Evolutionary conservation across 2,113 vertebrate genomes (phyloP).

Genomic region (Anarhynchus alexandrinus): DNA sequence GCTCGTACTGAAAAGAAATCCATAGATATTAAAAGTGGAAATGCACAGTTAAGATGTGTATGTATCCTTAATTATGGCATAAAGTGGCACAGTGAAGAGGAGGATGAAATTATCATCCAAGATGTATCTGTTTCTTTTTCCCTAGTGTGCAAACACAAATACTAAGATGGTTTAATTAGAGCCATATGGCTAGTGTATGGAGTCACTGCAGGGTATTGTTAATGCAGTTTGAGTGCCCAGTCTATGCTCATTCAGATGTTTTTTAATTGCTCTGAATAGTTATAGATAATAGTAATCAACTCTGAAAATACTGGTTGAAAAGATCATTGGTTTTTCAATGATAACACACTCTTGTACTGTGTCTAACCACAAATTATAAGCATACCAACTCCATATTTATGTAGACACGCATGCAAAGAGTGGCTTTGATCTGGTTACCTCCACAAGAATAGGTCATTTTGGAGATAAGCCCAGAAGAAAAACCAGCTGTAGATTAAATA

Average conservation of each 20-base stretch:
- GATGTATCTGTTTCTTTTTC: not conserved
- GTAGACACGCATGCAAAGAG: not conserved
- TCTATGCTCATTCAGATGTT: not conserved
- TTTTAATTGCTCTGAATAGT: not conserved
- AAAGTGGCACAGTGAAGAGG: not conserved
- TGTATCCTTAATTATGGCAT: constrained; percentile 5
- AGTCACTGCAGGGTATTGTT: constrained; percentile 15
- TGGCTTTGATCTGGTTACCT: not conserved
- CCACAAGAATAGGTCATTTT: not conserved
- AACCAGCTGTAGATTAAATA: not conserved
- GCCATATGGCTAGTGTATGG: constrained; percentile 8
- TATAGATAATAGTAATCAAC: not conserved
- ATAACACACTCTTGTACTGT: not conserved
- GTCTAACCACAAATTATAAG: not conserved
- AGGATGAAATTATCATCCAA: not conserved
- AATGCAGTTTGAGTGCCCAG: not conserved
- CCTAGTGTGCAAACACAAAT: not conserved
- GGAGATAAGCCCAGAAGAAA: not conserved
- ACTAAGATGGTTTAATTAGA: constrained; percentile 18
- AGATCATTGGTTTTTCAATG: not conserved
- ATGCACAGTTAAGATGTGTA: not conserved
- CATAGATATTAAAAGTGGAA: not conserved
- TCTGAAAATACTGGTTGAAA: not conserved
- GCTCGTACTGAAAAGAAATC: not conserved
- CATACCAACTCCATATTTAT: not conserved